A percentile compares a stretch with the other conserved stretches of the same genome.
These are phyloP conservation scores for Catharus bicknelli DNA, from an alignment of 2,113 vertebrate genomes.

Conservation along the genomic window DNA sequence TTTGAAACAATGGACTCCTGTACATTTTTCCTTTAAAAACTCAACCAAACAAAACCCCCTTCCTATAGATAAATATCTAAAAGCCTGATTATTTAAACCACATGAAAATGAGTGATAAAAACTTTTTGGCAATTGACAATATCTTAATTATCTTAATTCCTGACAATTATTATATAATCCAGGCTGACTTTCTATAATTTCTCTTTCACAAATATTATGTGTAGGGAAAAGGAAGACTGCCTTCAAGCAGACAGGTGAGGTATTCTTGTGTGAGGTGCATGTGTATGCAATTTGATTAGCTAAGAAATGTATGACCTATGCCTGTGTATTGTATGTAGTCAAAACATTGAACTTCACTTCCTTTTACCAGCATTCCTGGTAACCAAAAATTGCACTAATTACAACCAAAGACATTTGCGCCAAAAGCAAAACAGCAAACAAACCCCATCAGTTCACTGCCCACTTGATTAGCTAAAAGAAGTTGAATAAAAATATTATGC, in stretches of 20 bases:
- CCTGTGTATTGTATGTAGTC: background rate
- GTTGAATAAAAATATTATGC: background rate
- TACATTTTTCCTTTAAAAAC: background rate
- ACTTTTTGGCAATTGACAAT: background rate
- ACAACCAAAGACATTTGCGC: background rate
- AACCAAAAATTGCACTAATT: background rate
- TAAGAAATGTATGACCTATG: background rate
- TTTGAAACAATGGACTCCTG: background rate
- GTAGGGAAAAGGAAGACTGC: background rate
- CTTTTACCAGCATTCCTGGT: background rate
- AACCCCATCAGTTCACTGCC: background rate
- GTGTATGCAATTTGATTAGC: background rate
- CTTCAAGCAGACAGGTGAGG: background rate
- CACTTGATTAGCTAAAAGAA: background rate
- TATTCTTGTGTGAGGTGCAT: background rate
- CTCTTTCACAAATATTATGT: background rate
- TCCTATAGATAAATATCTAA: background rate
- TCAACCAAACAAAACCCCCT: background rate
- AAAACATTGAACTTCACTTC: background rate
- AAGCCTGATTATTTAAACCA: slow-evolving; percentile 11
- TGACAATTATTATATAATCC: background rate
- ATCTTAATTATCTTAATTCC: background rate
- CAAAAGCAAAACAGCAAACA: slow-evolving; percentile 8
- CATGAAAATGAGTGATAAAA: background rate
- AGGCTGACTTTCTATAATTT: background rate